Evolutionary conservation across 2,113 vertebrate species (phyloP), one percentile per base, ranked within the genome.

Genomic region (Apodemus sylvaticus): DNA sequence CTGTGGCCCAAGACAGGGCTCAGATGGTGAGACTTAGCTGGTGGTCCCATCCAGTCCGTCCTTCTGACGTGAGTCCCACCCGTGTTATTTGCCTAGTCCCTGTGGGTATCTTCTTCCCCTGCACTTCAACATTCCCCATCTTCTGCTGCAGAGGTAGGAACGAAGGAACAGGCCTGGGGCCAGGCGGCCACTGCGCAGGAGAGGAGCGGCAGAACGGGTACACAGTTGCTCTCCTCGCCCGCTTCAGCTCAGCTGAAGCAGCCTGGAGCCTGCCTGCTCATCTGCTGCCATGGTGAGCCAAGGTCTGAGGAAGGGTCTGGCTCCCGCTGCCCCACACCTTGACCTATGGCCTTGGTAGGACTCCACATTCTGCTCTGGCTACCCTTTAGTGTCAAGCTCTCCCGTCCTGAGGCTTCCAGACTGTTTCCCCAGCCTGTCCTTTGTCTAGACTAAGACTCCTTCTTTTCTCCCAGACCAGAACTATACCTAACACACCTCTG

Each of bases 391-490:
- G 2, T 1, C 26, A 71, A 68, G 55, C 6, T 87, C 58, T 86
- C 53, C 48, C 1, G 45, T n/a, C 81, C 66, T 1, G 1, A 86
- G 71, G 29, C 82, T 68, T 77, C 70, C 6, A 58, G 26, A 19
- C 66, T 66, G 3, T 89, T n/a, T 64, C 45, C 36, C 31, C 51
- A 60, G 16, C 20, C 34, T 93, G 62, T 58, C 66, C 45, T 89
- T 36, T 45, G 13, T 55, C 53, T 0, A 89, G 10, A 55, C 1
- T 20, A 29, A 91, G 51, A 31, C 51, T 70, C 24, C 62, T 90
- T 68, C 70, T 96, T 78, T 55, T 13, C 51, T 88, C 74, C 45
- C 91, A 85, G 34, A 76, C 51, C 11, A 45, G 86, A 89, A 71
- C 64, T 36, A 7, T 9, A 39, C 45, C 58, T 48, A 53, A 39